Percentiles rank a stretch among this genome's conserved stretches.
These are phyloP conservation scores for Ormyrus rosae DNA, from an alignment of 2,888 invertebrate species.

Conservation along the genomic window DNA sequence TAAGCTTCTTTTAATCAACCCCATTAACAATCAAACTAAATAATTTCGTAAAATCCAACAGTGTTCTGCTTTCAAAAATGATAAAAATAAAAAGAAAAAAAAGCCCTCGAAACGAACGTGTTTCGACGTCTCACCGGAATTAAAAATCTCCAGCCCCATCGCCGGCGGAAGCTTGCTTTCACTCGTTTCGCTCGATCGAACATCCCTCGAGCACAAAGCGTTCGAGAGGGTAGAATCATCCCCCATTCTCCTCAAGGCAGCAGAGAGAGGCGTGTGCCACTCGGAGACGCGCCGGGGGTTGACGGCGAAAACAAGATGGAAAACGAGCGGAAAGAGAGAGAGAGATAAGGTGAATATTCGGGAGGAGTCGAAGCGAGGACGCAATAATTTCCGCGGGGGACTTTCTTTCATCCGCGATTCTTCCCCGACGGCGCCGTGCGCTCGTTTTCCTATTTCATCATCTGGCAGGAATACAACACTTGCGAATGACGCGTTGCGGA, in stretches of 20 bases:
- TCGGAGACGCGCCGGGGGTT: conserved; percentile 36
- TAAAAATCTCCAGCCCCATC: too few species aligned
- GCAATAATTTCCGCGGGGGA: too few species aligned
- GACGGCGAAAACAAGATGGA: conserved; percentile 44
- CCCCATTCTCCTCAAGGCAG: background rate
- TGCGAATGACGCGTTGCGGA: conserved; percentile 41
- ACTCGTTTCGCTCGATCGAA: conserved; percentile 39
- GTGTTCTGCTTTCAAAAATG: background rate
- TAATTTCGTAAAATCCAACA: too few species aligned
- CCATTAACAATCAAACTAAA: too few species aligned
- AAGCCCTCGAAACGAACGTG: too few species aligned
- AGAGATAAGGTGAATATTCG: background rate
- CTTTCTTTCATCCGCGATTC: too few species aligned
- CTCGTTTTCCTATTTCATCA: too few species aligned
- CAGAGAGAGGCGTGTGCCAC: conserved; percentile 38
- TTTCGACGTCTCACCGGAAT: too few species aligned
- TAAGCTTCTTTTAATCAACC: too few species aligned
- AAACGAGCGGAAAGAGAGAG: background rate
- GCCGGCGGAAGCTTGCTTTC: background rate
- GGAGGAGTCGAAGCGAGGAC: too few species aligned
- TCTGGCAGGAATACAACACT: background rate
- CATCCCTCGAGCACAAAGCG: background rate
- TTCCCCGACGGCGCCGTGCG: too few species aligned
- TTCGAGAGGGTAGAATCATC: too few species aligned
- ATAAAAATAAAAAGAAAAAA: conserved; percentile 10